Evolutionary conservation across 2,797 vertebrate species (phyloP).

Genomic region (Lepus townsendii): DNA sequence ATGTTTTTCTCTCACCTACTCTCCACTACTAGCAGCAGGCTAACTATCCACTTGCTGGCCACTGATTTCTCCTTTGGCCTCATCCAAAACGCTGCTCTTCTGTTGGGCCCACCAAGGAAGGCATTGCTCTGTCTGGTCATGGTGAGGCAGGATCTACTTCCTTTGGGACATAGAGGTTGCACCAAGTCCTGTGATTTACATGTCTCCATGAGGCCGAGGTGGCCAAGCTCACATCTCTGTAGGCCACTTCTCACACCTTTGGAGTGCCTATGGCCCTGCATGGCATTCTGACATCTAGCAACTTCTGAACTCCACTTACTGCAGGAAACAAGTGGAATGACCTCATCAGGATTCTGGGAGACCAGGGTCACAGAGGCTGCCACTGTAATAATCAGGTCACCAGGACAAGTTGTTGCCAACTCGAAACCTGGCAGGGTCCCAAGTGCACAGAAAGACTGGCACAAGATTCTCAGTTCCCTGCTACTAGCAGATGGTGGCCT

Average conservation of each 20-base stretch:
- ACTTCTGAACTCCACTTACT: not conserved
- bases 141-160: not conserved
- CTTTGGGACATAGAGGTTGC: not conserved
- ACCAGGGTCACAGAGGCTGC: not conserved
- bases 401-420: not conserved
- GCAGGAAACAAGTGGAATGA: not conserved
- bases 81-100: not conserved
- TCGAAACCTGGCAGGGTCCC: not conserved
- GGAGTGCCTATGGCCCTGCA: not conserved
- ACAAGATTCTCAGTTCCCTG: not conserved
- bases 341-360: rapidly evolving
- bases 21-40: not conserved
- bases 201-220: not conserved
- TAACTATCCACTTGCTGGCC: not conserved
- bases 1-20: not conserved
- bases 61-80: not conserved
- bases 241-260: not conserved
- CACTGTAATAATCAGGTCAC: not conserved
- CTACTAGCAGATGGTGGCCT: rapidly evolving
- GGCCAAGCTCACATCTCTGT: not conserved
- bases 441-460: rapidly evolving
- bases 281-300: not conserved
- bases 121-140: not conserved
- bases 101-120: not conserved
- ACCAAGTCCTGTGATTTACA: not conserved